Base-by-base conservation (phyloP, 2,888 invertebrate species). In the Cerastis rubricosa region DNA sequence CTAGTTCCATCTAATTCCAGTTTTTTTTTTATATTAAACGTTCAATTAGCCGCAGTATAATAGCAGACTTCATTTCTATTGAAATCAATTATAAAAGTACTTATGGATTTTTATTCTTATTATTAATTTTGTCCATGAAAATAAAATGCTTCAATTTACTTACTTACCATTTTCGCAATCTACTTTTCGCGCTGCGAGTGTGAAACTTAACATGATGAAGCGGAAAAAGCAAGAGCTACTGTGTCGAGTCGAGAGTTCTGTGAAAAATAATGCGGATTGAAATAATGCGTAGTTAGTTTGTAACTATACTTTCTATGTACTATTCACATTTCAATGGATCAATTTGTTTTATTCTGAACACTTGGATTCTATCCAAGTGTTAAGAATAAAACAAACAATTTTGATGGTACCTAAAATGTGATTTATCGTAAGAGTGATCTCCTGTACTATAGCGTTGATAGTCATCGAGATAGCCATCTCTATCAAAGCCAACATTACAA, bases 31-130 rank as follows among this genome's bases (percentile, higher is more conserved):
- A 54, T 47, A 45, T 17, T 7, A 51, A 78, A 47, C n/a, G 3
- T 35, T 29, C 43, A 68, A 65, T 78, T 47, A 65, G 17, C 49
- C 2, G 14, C 64, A 35, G 22, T n/a, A 63, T 64, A 68, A 67
- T 67, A 35, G 35, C 35, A 1, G 29, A 43, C 51, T 78, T 71
- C 2, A 71, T 81, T 83, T 51, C 17, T 71, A 47, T 84, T 51
- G 43, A 78, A 71, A 71, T 35, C n/a, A 29, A 57, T 25, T 54
- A 67, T 35, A 29, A 51, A 25, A 49, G 17, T n/a, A 22, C 8
- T 54, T 22, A 80, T 22, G 6, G 22, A 3, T 11, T 29, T 40
- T 54, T 35, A 54, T 59, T 59, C 0, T 11, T 29, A n/a, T 54
- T 35, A 54, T 59, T 59, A 0, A 25, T 67, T 25, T 68, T 5